These are phyloP conservation scores for Chrysodeixis includens DNA, from an alignment of 2,888 invertebrate species.

Conservation along the genomic window DNA sequence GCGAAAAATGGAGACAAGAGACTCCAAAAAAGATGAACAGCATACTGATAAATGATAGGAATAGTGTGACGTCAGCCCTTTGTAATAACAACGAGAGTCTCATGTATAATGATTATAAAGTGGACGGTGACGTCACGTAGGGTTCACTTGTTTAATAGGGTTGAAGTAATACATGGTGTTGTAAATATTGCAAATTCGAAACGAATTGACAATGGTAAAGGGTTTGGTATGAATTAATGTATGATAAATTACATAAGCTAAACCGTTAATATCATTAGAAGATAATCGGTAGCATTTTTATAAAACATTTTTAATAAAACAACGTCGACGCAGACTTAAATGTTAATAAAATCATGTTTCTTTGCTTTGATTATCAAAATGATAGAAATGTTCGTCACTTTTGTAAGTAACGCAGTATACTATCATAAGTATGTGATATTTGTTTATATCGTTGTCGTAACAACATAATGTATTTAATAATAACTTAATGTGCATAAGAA, in stretches of 20 bases:
- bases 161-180: not conserved
- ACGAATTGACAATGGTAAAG: not conserved
- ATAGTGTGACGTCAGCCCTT: constrained; percentile 55
- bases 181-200: not conserved
- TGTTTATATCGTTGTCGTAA: not conserved
- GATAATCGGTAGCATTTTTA: not conserved
- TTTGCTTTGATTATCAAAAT: too few species aligned
- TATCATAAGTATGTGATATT: constrained; percentile 4
- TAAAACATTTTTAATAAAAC: not conserved
- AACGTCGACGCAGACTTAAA: not conserved
- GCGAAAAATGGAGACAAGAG: constrained; percentile 72
- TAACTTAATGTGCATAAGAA: not conserved
- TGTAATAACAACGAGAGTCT: constrained; percentile 73
- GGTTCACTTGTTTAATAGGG: not conserved
- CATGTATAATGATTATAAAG: constrained; percentile 57
- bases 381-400: not conserved
- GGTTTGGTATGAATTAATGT: not conserved
- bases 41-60: constrained; percentile 59
- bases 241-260: not conserved
- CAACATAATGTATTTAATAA: not conserved
- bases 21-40: constrained; percentile 64
- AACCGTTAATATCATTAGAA: not conserved
- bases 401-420: not conserved
- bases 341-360: not conserved
- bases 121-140: constrained; percentile 58